Percentiles rank a stretch among this genome's conserved stretches.
Evolutionary conservation across 2,113 vertebrate genomes (phyloP).

Genomic region (Piliocolobus tephrosceles): DNA sequence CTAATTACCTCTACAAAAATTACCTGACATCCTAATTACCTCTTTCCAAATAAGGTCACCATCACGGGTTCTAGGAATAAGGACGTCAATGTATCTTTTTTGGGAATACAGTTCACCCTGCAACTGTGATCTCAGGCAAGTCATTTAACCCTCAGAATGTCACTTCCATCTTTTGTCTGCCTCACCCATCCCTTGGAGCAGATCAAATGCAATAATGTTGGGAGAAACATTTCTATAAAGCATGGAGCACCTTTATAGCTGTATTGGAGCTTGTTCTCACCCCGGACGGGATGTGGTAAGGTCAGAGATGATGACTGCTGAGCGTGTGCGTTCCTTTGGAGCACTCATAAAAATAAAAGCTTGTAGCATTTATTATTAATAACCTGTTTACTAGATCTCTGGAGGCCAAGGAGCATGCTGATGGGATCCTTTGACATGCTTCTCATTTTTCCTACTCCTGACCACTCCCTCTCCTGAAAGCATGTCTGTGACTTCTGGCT

Average conservation of each 20-base stretch:
- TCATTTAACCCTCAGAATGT: neutral
- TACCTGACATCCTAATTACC: neutral
- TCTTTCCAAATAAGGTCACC: neutral
- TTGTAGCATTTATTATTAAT: slow-evolving; percentile 68
- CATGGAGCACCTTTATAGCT: neutral
- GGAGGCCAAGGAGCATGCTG: slow-evolving; percentile 7
- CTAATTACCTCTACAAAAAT: neutral
- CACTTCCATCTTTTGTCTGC: neutral
- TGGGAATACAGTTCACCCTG: neutral
- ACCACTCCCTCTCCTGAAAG: neutral
- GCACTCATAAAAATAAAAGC: slow-evolving; percentile 66
- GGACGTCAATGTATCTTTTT: neutral
- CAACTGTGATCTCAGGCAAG: neutral
- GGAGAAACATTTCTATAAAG: neutral
- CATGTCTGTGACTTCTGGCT: neutral
- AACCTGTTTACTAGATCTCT: slow-evolving; percentile 2
- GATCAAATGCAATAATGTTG: neutral
- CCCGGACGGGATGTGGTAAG: slow-evolving; percentile 39
- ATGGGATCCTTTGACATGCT: neutral
- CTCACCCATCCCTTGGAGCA: neutral
- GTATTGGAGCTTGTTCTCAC: neutral
- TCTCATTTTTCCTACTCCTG: neutral
- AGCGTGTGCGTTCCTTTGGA: slow-evolving; percentile 18
- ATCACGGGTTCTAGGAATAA: neutral
- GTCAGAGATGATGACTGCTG: slow-evolving; percentile 51